Conservation (phyloP, 2,888 invertebrate genomes). For the Pristionchus mayeri region DNA sequence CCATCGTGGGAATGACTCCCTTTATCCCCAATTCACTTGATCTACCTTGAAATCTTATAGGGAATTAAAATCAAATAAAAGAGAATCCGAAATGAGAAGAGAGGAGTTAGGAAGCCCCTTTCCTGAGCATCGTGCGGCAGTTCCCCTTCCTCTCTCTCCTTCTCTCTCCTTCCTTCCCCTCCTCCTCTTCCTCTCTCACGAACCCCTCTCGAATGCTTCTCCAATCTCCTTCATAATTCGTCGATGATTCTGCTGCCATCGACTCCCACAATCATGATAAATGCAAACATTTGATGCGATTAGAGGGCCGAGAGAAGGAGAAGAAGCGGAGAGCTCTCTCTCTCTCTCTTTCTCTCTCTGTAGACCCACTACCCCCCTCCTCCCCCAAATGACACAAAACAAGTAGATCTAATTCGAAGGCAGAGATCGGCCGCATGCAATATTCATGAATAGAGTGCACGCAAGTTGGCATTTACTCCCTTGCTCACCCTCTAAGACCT, state of each 20-base stretch:
- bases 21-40: background rate
- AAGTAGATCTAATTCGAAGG: background rate
- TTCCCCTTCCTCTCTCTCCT: background rate
- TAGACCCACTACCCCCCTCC: too few relatives aligned
- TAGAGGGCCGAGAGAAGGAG: conserved; percentile 9
- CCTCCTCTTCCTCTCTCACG: background rate
- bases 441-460: background rate
- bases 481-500: background rate
- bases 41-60: background rate
- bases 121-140: background rate
- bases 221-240: background rate
- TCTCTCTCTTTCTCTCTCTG: too few relatives aligned
- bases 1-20: conserved; percentile 8
- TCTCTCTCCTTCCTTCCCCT: background rate
- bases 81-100: background rate
- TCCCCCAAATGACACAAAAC: too few relatives aligned
- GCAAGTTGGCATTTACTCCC: background rate
- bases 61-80: background rate
- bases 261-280: conserved; percentile 31
- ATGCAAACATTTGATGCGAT: conserved; percentile 40
- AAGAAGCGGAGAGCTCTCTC: background rate
- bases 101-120: background rate
- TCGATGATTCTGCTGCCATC: conserved; percentile 25
- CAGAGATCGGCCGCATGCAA: background rate
- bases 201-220: background rate